phyloP scores from a whole-genome alignment of 2,888 invertebrate genomes.

The Cerastoderma edule region DNA sequence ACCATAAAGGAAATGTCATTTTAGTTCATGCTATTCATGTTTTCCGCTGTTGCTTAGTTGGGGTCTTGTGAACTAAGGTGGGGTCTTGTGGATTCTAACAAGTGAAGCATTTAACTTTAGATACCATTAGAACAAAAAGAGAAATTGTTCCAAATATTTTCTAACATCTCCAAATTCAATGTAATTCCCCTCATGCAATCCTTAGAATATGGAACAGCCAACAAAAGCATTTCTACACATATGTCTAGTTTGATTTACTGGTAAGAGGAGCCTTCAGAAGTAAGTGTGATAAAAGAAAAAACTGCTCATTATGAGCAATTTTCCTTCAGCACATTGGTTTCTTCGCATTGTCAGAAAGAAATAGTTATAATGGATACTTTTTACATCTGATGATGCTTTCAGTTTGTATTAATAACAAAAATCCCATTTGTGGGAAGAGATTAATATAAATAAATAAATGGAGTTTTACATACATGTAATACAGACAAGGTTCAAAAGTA shows the following conservation, averaged over 20 bases:
- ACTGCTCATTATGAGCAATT: background rate
- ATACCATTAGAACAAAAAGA: background rate
- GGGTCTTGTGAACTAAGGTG: no score
- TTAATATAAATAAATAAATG: background rate
- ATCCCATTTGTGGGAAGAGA: background rate
- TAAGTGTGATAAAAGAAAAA: constrained; percentile 2
- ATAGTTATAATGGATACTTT: background rate
- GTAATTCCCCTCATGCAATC: no score
- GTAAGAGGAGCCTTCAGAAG: background rate
- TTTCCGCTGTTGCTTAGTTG: no score
- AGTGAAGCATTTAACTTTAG: no score
- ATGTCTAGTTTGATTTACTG: background rate
- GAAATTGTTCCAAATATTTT: background rate
- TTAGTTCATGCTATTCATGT: no score
- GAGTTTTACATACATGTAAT: background rate
- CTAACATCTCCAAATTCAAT: no score
- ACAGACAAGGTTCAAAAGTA: constrained; percentile 1
- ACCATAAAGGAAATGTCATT: no score
- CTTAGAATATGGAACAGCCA: no score
- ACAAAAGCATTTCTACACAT: background rate
- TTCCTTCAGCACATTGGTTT: constrained; percentile 1
- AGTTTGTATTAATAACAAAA: no score
- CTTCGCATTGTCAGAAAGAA: background rate
- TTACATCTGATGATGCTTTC: no score
- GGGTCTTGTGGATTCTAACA: no score